Conservation (phyloP, 1,140 invertebrate genomes). For the Drosophila suzukii region DNA sequence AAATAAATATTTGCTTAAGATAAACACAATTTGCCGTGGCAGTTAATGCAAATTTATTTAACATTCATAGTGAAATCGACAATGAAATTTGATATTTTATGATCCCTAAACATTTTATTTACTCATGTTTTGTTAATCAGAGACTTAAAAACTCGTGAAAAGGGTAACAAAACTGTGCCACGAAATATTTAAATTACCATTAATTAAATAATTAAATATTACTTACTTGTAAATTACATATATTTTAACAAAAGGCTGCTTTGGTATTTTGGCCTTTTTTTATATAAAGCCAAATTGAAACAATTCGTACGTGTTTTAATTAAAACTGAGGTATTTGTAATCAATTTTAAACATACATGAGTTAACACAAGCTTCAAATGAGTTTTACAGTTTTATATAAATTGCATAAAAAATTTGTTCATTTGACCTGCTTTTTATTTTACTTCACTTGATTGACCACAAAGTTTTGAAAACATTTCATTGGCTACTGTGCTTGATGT, state of each 20-base stretch:
- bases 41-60: slow-evolving; percentile 11
- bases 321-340: slow-evolving; percentile 11
- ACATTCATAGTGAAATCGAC: not conserved
- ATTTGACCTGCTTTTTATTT: slow-evolving; percentile 31
- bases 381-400: slow-evolving; percentile 2
- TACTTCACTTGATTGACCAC: slow-evolving; percentile 23
- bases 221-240: too few species aligned
- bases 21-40: not conserved
- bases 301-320: slow-evolving; percentile 6
- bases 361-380: slow-evolving; percentile 4
- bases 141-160: not conserved
- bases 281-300: not conserved
- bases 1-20: slow-evolving; percentile 2
- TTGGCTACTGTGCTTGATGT: slow-evolving; percentile 31
- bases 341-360: not conserved
- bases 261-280: too few species aligned
- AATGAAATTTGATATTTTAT: not conserved
- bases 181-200: too few species aligned
- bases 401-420: slow-evolving; percentile 13
- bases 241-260: too few species aligned
- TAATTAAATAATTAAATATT: too few species aligned
- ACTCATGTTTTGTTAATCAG: not conserved
- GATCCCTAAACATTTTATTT: not conserved
- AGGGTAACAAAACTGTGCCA: not conserved
- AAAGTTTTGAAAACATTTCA: slow-evolving; percentile 14